Evolutionary conservation across 2,113 vertebrate genomes (phyloP).

Genomic region (Bagarius yarrelli): DNA sequence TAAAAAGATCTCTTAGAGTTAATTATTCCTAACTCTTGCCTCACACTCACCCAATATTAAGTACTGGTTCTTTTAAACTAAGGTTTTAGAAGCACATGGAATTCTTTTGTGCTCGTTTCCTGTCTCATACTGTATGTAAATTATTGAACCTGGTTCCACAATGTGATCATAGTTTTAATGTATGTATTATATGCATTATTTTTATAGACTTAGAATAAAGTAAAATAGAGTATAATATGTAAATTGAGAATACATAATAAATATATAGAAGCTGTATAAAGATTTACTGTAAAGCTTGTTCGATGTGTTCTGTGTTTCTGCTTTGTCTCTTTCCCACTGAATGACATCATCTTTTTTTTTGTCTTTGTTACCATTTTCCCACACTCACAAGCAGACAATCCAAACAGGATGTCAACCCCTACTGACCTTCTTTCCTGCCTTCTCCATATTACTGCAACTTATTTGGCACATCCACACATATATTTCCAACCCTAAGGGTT

Average conservation of each 20-base stretch:
- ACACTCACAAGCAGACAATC: constrained; percentile 25
- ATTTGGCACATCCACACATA: constrained; percentile 18
- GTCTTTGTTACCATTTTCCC: constrained; percentile 1
- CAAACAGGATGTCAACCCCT: constrained; percentile 32
- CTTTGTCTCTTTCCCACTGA: background rate
- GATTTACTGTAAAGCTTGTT: background rate
- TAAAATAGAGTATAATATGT: background rate
- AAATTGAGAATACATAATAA: background rate
- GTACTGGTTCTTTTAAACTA: background rate
- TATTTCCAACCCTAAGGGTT: background rate
- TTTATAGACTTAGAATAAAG: background rate
- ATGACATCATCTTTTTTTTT: background rate
- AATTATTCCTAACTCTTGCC: background rate
- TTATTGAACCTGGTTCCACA: background rate
- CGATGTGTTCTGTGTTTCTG: background rate
- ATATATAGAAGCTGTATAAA: background rate
- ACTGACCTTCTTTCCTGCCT: background rate
- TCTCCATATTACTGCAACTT: background rate
- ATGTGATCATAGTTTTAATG: background rate
- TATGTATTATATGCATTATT: background rate
- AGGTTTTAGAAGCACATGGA: background rate
- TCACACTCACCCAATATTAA: background rate
- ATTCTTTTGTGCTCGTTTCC: background rate
- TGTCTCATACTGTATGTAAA: background rate
- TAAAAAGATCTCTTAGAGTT: too few species aligned